Conservation (phyloP, 2,888 invertebrate genomes). For the Tetranychus piercei region DNA sequence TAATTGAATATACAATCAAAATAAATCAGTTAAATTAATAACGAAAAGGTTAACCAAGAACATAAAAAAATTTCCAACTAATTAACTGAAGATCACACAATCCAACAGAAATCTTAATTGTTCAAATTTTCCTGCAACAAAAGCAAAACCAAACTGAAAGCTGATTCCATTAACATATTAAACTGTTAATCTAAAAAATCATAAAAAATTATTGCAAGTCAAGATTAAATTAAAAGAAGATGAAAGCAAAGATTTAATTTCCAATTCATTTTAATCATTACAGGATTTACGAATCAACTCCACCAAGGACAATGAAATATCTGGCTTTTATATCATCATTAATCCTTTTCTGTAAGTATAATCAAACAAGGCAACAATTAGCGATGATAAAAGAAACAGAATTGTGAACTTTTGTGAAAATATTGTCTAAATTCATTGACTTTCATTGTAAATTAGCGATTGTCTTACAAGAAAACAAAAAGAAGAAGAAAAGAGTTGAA, state of each 20-base stretch:
- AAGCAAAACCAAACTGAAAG: too few species aligned
- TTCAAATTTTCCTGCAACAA: background rate
- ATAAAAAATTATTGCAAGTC: too few species aligned
- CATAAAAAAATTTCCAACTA: background rate
- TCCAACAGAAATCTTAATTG: background rate
- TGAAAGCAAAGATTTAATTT: background rate
- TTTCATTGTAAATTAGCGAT: too few species aligned
- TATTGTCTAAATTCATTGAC: too few species aligned
- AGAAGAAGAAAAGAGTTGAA: too few species aligned
- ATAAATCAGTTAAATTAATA: too few species aligned
- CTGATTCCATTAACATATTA: too few species aligned
- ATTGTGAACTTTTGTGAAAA: background rate
- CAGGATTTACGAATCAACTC: slow-evolving; percentile 19
- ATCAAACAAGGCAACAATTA: background rate
- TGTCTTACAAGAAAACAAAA: too few species aligned
- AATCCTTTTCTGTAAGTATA: slow-evolving; percentile 15
- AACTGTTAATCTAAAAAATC: too few species aligned
- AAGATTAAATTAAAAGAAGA: too few species aligned
- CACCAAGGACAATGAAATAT: slow-evolving; percentile 19
- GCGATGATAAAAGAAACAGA: background rate
- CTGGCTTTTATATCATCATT: slow-evolving; percentile 16
- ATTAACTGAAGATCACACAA: background rate
- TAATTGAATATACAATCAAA: too few species aligned
- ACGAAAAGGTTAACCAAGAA: too few species aligned
- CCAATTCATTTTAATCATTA: background rate